Evolutionary conservation across 2,797 vertebrate species (phyloP).

Genomic region (Gymnopithys bicolor): DNA sequence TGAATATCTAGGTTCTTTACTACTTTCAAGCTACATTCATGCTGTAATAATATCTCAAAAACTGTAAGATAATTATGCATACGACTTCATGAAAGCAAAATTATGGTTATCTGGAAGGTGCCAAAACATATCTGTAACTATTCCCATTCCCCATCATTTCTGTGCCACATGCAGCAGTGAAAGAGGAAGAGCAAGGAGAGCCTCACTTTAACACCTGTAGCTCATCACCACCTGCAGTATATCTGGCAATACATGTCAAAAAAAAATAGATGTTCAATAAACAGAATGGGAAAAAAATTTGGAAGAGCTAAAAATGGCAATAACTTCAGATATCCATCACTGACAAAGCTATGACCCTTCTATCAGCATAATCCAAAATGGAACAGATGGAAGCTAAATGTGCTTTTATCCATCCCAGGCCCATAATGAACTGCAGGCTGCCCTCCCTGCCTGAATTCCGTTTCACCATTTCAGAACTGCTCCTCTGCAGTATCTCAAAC

Average conservation of each 20-base stretch:
- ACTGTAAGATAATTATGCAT: neutral
- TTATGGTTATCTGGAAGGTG: neutral
- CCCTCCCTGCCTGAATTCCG: neutral
- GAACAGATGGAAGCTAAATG: neutral
- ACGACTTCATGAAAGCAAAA: constrained; percentile 9
- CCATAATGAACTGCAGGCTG: neutral
- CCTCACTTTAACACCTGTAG: neutral
- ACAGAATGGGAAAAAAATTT: neutral
- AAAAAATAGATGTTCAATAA: neutral
- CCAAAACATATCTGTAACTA: neutral
- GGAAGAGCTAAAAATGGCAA: neutral
- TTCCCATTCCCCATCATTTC: neutral
- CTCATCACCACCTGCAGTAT: neutral
- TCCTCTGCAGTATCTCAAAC: neutral
- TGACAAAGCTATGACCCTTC: constrained; percentile 2
- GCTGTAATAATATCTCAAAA: neutral
- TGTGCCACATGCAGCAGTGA: neutral
- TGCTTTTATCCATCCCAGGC: neutral
- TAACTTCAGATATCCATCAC: neutral
- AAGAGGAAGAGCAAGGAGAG: neutral
- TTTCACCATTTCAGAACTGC: neutral
- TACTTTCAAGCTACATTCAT: neutral
- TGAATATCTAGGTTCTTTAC: neutral
- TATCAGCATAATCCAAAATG: neutral
- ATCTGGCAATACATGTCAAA: neutral